Percentiles rank a stretch among this genome's conserved stretches.
Conservation (phyloP, 1,140 invertebrate species). For the Drosophila gunungcola region DNA sequence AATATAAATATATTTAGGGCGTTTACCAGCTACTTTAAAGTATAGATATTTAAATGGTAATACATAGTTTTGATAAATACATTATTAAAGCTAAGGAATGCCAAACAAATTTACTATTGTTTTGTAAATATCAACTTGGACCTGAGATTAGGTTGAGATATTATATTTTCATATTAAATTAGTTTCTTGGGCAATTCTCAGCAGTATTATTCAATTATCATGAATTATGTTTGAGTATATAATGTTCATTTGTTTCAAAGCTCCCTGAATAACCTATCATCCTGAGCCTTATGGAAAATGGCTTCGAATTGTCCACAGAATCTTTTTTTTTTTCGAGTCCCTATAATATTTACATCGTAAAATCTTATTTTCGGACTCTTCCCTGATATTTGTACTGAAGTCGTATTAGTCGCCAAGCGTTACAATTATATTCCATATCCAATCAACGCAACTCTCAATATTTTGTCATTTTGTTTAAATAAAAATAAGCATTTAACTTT, state of each 20-base stretch:
- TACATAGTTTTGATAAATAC: not conserved
- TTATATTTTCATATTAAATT: not conserved
- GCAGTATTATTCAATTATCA: not conserved
- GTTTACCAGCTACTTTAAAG: constrained; percentile 1
- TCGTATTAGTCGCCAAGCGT: not conserved
- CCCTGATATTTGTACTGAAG: not conserved
- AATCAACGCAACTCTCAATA: constrained; percentile 3
- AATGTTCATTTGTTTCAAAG: no score
- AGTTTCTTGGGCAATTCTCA: not conserved
- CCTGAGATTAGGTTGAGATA: not conserved
- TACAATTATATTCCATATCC: constrained; percentile 1
- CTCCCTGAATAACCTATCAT: no score
- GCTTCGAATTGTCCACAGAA: not conserved
- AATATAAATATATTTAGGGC: constrained; percentile 2
- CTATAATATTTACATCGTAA: not conserved
- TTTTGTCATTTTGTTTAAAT: constrained; percentile 37
- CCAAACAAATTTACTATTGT: not conserved
- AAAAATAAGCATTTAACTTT: constrained; percentile 6
- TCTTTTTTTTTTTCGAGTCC: not conserved
- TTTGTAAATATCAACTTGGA: constrained; percentile 7
- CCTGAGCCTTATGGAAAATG: no score
- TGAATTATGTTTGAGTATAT: no score
- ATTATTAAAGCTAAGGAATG: not conserved
- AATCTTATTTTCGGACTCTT: not conserved
- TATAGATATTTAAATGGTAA: not conserved